Percentiles rank a stretch among this genome's conserved stretches.
These are phyloP conservation scores for Alloscopus bannaensis DNA, from an alignment of 2,888 invertebrate species.

Conservation along the genomic window DNA sequence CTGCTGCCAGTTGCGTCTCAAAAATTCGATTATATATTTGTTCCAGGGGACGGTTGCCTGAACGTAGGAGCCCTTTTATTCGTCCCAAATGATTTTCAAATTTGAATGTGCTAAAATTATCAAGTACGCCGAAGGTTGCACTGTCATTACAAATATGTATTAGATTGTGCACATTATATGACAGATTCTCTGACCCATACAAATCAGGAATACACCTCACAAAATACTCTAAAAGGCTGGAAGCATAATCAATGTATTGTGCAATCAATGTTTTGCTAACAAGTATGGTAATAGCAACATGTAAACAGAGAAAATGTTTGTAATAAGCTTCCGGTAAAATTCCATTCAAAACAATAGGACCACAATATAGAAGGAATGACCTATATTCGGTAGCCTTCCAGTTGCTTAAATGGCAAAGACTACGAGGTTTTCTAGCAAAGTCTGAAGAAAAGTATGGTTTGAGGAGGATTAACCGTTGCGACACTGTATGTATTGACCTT, in stretches of 20 bases:
- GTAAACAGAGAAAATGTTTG: constrained; percentile 49
- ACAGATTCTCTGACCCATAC: constrained; percentile 33
- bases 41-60: constrained; percentile 32
- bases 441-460: constrained; percentile 22
- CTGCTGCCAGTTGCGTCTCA: constrained; percentile 6
- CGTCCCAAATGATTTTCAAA: constrained; percentile 42
- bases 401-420: constrained; percentile 28
- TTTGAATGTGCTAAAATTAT: constrained; percentile 45
- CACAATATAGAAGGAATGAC: constrained; percentile 35
- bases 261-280: background rate
- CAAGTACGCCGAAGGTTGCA: constrained; percentile 26
- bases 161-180: constrained; percentile 49
- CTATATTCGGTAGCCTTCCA: constrained; percentile 48
- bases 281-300: constrained; percentile 51
- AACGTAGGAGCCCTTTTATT: constrained; percentile 13
- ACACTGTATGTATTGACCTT: constrained; percentile 15
- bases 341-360: constrained; percentile 19
- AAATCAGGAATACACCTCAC: constrained; percentile 24
- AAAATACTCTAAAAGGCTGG: constrained; percentile 35
- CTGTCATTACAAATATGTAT: constrained; percentile 39
- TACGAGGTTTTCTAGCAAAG: constrained; percentile 32
- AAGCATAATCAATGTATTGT: constrained; percentile 21
- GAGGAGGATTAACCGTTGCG: constrained; percentile 7
- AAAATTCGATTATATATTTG: constrained; percentile 32
- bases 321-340: constrained; percentile 33